A percentile compares a stretch with the other conserved stretches of the same genome.
These are phyloP conservation scores for Pachliopta kotzebuea DNA, from an alignment of 2,888 invertebrate species.

Conservation along the genomic window DNA sequence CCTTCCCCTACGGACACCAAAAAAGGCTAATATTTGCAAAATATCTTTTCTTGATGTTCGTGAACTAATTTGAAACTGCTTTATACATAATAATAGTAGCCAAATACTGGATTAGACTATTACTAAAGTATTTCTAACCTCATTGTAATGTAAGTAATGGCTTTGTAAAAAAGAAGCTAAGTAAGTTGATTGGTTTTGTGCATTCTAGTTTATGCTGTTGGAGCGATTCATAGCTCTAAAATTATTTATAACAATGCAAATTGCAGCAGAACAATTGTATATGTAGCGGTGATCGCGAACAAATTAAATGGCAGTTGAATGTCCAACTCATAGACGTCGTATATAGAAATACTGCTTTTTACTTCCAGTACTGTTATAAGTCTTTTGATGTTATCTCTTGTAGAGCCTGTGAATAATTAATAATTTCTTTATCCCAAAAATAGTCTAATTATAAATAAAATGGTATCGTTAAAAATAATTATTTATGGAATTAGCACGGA, in stretches of 20 bases:
- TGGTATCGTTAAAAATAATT: not conserved
- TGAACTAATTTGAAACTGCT: no score
- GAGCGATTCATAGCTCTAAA: not conserved
- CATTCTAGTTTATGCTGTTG: no score
- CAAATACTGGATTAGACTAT: no score
- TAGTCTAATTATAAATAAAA: not conserved
- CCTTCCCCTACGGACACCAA: no score
- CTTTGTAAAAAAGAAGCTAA: no score
- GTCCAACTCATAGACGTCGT: conserved; percentile 50
- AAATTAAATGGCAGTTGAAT: conserved; percentile 47
- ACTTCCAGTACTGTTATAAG: conserved; percentile 49
- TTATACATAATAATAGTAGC: no score
- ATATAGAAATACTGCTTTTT: conserved; percentile 49
- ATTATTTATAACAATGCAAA: conserved; percentile 42
- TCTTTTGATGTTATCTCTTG: conserved; percentile 47
- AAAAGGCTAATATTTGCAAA: no score
- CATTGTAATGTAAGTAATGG: no score
- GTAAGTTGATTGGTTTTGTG: no score
- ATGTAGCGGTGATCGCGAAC: conserved; percentile 52
- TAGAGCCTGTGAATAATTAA: conserved; percentile 40
- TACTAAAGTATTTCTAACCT: no score
- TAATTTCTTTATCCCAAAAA: not conserved
- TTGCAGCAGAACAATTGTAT: conserved; percentile 57
- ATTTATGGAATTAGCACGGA: no score
- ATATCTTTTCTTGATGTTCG: no score